These are phyloP conservation scores for Calidris pugnax DNA, from an alignment of 2,113 vertebrate species.

Conservation along the genomic window DNA sequence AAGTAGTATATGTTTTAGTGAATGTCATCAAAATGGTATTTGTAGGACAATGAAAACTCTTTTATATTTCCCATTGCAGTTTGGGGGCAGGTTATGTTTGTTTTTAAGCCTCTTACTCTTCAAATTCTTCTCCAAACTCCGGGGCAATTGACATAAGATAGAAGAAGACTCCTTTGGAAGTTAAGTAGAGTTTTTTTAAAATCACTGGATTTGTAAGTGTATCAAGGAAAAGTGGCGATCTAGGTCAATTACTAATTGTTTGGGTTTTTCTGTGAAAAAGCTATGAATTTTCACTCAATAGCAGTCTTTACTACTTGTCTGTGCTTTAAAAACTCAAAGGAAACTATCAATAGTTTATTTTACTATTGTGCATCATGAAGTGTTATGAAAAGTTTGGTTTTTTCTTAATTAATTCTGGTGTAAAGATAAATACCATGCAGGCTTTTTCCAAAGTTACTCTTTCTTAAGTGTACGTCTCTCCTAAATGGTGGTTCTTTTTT, in stretches of 20 bases:
- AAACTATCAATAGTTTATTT: not conserved
- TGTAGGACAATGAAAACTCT: not conserved
- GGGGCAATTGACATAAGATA: not conserved
- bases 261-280: not conserved
- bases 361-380: not conserved
- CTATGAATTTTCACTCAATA: conserved; percentile 7
- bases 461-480: not conserved
- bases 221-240: not conserved
- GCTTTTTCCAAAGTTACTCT: not conserved
- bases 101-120: not conserved
- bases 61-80: rapidly evolving
- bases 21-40: not conserved
- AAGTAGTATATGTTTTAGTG: not conserved
- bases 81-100: not conserved
- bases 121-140: not conserved
- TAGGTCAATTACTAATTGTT: not conserved
- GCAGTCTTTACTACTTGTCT: not conserved
- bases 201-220: not conserved
- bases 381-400: not conserved
- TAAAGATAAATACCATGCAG: not conserved
- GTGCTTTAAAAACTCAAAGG: not conserved
- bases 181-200: not conserved
- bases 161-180: not conserved
- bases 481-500: not conserved
- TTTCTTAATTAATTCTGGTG: not conserved